Percentiles rank a stretch among this genome's conserved stretches.
These are phyloP conservation scores for Aphelinus atriplicis DNA, from an alignment of 1,140 invertebrate genomes.

Conservation along the genomic window DNA sequence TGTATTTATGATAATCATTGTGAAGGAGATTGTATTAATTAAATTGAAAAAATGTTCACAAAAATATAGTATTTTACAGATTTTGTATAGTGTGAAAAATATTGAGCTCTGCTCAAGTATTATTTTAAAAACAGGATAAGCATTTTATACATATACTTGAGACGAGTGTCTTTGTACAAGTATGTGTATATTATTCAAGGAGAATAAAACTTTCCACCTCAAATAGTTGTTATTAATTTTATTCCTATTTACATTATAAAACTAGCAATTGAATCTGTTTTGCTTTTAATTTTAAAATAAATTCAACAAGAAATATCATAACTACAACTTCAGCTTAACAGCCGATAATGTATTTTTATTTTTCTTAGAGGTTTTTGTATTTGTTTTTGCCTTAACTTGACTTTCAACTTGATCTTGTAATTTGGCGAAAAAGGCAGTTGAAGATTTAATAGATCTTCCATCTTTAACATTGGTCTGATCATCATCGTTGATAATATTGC, in stretches of 20 bases:
- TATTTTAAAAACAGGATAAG: constrained; percentile 20
- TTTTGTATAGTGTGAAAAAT: constrained; percentile 37
- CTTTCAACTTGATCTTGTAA: constrained; percentile 78
- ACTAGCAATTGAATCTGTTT: no score
- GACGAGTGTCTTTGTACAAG: constrained; percentile 22
- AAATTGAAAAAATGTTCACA: constrained; percentile 4
- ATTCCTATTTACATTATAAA: neutral
- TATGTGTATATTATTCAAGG: constrained; percentile 39
- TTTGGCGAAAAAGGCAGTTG: constrained; percentile 83
- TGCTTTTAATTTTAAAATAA: no score
- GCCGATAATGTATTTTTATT: constrained; percentile 56
- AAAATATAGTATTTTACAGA: constrained; percentile 29
- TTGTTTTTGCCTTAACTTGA: constrained; percentile 63
- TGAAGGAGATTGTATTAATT: constrained; percentile 18
- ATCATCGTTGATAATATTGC: constrained; percentile 72
- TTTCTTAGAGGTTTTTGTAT: constrained; percentile 50
- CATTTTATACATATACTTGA: constrained; percentile 37
- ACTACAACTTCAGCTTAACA: constrained; percentile 67
- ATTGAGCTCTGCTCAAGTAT: constrained; percentile 30
- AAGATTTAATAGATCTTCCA: constrained; percentile 77
- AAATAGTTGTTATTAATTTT: constrained; percentile 20
- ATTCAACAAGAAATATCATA: constrained; percentile 38
- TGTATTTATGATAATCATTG: constrained; percentile 25
- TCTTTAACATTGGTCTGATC: constrained; percentile 59
- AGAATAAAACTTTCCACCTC: constrained; percentile 34